Evolutionary conservation across 2,888 invertebrate species (phyloP), one percentile per base, ranked within the genome.

Genomic region (Leptinotarsa tumamoca): DNA sequence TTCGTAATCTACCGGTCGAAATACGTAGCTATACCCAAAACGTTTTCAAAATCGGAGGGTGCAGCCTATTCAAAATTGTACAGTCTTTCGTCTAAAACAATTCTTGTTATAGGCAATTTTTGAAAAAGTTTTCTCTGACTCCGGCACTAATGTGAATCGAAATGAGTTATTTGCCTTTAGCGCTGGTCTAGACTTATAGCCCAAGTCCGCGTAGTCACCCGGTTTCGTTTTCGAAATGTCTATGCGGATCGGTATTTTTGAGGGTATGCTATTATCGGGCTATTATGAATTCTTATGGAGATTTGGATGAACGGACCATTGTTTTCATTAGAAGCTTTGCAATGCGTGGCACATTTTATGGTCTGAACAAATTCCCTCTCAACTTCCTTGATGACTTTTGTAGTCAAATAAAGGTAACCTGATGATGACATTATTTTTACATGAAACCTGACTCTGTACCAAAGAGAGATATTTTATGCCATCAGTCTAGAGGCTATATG

Each of bases 171-270:
- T 80, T 56, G 80, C 82, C 81, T 79, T 81, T 75, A 82, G 82
- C 82, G 80, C 76, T 74, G 78, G 81, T 82, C 82, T 82, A 82
- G 82, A 82, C 82, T 74, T 82, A 79, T 81, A 81, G 81, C 81
- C 82, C 79, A 80, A 82, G 73, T 78, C 82, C 79, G 69, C 70
- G 70, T 78, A 79, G 83, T 72, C 71, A 69, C 63, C 49, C 68
- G 58, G 27, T 68, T 61, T 71, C 61, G 23, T 50, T 71, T 71
- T 50, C 61, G 17, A 61, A 71, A 21, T n/a, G 58, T 43, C 63
- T 71, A 71, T 71, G 61, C 23, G 50, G 58, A 58, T 58, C 14
- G 58, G 58, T 58, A 67, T 76, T 76, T 73, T 73, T 73, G 71
- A 73, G 73, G 71, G 71, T 73, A 56, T 71, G 73, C 66, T 76